Conservation (phyloP, 2,797 vertebrate species). For the Lepus townsendii region DNA sequence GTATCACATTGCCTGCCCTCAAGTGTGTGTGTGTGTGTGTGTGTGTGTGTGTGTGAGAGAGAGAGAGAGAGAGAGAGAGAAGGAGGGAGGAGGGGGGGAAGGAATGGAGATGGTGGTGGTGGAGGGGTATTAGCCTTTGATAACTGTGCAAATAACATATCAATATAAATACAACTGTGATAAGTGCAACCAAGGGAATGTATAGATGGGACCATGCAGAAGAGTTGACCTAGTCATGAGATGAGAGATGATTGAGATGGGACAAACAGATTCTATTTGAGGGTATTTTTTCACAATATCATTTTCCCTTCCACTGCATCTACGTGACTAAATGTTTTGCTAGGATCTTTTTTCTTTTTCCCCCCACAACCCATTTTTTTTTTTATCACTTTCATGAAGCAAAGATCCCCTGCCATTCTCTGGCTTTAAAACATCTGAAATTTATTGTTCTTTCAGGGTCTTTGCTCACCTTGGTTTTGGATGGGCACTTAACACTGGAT, state of each 20-base stretch:
- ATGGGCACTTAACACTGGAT: neutral
- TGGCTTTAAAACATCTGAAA: neutral
- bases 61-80: too few species aligned
- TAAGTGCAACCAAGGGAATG: neutral
- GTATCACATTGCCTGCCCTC: too few species aligned
- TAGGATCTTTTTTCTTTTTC: neutral
- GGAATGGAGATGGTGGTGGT: fast-evolving
- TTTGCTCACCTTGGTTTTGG: neutral
- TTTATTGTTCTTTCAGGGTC: neutral
- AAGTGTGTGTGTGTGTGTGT: too few species aligned
- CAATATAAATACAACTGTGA: neutral
- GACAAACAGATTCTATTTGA: neutral
- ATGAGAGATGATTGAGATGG: neutral
- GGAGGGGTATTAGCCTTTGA: neutral
- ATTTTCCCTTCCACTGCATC: neutral
- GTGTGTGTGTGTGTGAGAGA: too few species aligned
- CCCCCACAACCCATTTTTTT: neutral
- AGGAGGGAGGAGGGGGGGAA: too few species aligned
- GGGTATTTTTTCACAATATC: constrained; percentile 15
- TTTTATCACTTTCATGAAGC: neutral
- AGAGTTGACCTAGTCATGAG: neutral
- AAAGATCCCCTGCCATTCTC: neutral
- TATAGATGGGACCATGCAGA: neutral
- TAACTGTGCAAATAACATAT: neutral
- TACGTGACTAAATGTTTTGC: neutral